A percentile compares a stretch with the other conserved stretches of the same genome.
phyloP scores from a whole-genome alignment of 2,113 vertebrate species.

The Dolichotis patagonum region DNA sequence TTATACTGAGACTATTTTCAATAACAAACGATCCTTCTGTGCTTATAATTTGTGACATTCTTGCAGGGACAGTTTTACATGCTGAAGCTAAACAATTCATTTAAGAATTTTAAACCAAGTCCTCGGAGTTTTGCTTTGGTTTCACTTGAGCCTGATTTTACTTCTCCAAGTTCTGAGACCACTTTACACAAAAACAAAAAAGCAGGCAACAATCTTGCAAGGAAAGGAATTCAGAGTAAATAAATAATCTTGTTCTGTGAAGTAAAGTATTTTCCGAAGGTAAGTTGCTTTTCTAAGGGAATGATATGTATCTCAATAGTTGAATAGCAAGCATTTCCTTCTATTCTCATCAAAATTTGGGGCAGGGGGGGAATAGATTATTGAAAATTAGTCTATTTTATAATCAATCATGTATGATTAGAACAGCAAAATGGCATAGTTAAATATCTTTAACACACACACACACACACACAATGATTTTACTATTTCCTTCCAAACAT shows the following conservation, averaged over 20 bases:
- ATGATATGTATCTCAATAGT: not conserved
- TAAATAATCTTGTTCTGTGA: constrained; percentile 5
- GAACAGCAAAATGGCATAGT: constrained; percentile 58
- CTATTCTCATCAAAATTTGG: not conserved
- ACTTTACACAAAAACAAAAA: constrained; percentile 52
- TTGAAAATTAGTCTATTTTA: constrained; percentile 62
- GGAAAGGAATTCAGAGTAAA: constrained; percentile 9
- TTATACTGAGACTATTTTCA: constrained; percentile 13
- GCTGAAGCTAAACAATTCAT: constrained; percentile 43
- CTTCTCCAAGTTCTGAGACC: constrained; percentile 52
- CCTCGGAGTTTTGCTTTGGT: constrained; percentile 12
- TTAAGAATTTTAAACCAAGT: constrained; percentile 72
- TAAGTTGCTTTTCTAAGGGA: constrained; percentile 60
- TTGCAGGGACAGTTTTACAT: constrained; percentile 5
- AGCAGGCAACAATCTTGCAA: not conserved
- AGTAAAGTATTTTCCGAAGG: constrained; percentile 39
- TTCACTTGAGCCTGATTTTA: constrained; percentile 61
- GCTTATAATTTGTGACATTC: not conserved
- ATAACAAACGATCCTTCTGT: constrained; percentile 61
- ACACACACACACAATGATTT: constrained; percentile 50
- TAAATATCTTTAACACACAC: constrained; percentile 48
- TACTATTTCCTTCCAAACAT: constrained; percentile 49
- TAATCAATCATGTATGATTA: constrained; percentile 52
- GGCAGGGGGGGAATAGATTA: constrained; percentile 49
- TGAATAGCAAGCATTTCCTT: not conserved